Percentiles rank a stretch among this genome's conserved stretches.
These are phyloP conservation scores for Datnioides undecimradiatus DNA, from an alignment of 2,113 vertebrate genomes.

Conservation along the genomic window DNA sequence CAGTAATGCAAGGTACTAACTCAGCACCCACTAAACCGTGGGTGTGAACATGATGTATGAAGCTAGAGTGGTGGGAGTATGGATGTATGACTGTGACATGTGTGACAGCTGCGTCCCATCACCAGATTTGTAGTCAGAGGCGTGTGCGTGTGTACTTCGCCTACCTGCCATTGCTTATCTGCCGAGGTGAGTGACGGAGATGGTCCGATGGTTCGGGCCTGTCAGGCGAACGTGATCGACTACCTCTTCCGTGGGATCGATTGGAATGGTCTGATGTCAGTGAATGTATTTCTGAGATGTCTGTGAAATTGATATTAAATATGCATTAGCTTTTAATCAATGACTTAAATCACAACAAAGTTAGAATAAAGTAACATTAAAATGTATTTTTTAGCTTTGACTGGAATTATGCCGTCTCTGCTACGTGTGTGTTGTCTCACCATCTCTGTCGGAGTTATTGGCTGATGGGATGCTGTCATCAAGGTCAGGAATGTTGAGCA, in stretches of 20 bases:
- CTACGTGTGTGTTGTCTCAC: slow-evolving; percentile 81
- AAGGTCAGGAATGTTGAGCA: slow-evolving; percentile 96
- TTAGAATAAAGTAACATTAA: background rate
- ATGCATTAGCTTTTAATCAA: slow-evolving; percentile 25
- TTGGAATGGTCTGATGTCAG: slow-evolving; percentile 98
- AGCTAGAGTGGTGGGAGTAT: slow-evolving; percentile 17
- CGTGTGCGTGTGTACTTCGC: slow-evolving; percentile 11
- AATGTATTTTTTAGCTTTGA: too few relatives aligned
- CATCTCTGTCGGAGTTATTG: slow-evolving; percentile 96
- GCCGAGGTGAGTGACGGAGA: slow-evolving; percentile 93
- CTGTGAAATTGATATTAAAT: slow-evolving; percentile 84
- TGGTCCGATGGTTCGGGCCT: slow-evolving; percentile 93
- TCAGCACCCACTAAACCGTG: slow-evolving; percentile 56
- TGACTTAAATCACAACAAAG: background rate
- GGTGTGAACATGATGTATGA: slow-evolving; percentile 63
- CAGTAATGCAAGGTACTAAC: slow-evolving; percentile 50
- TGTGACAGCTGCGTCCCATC: slow-evolving; percentile 41
- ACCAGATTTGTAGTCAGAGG: slow-evolving; percentile 41
- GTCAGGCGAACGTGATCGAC: slow-evolving; percentile 93
- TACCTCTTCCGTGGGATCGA: slow-evolving; percentile 92
- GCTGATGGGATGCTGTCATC: slow-evolving; percentile 97
- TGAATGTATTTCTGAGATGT: slow-evolving; percentile 99
- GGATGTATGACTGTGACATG: slow-evolving; percentile 38
- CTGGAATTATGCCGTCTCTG: background rate
- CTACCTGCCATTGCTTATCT: slow-evolving; percentile 97